phyloP scores from a whole-genome alignment of 2,888 invertebrate genomes.

The Torymus tubicola region DNA sequence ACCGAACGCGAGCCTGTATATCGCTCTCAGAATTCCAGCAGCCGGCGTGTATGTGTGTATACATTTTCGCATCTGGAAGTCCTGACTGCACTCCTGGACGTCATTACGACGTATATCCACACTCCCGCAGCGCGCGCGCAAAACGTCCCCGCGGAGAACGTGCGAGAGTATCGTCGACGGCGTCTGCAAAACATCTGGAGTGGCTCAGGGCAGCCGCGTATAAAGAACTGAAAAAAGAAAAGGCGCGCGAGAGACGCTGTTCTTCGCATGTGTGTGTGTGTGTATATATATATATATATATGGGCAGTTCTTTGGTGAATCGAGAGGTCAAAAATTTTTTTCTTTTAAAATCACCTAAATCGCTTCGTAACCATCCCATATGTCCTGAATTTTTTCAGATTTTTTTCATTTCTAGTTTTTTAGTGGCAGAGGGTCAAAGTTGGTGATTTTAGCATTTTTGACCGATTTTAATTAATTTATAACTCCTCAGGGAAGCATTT shows the following conservation, averaged over 20 bases:
- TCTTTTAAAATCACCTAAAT: too few relatives aligned
- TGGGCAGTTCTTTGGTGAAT: too few relatives aligned
- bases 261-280: neutral
- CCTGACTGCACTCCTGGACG: slow-evolving; percentile 4
- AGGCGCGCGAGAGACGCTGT: neutral
- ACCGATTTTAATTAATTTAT: too few relatives aligned
- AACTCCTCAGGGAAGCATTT: too few relatives aligned
- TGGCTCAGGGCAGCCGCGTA: slow-evolving; percentile 4
- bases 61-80: slow-evolving; percentile 47
- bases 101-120: slow-evolving; percentile 14
- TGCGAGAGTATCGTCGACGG: neutral
- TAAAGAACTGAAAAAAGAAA: neutral
- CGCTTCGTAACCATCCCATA: too few relatives aligned
- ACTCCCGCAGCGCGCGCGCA: neutral
- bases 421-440: too few relatives aligned
- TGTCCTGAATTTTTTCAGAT: too few relatives aligned
- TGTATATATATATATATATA: too few relatives aligned
- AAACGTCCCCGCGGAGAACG: neutral
- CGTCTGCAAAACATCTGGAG: slow-evolving; percentile 51
- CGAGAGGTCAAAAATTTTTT: too few relatives aligned
- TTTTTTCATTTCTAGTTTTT: too few relatives aligned
- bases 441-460: too few relatives aligned
- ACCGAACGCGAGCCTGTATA: too few relatives aligned
- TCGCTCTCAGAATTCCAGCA: neutral
- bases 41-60: neutral